Base-by-base conservation (phyloP, 64 coral and sea anemone genomes). In the Montipora cactus region DNA sequence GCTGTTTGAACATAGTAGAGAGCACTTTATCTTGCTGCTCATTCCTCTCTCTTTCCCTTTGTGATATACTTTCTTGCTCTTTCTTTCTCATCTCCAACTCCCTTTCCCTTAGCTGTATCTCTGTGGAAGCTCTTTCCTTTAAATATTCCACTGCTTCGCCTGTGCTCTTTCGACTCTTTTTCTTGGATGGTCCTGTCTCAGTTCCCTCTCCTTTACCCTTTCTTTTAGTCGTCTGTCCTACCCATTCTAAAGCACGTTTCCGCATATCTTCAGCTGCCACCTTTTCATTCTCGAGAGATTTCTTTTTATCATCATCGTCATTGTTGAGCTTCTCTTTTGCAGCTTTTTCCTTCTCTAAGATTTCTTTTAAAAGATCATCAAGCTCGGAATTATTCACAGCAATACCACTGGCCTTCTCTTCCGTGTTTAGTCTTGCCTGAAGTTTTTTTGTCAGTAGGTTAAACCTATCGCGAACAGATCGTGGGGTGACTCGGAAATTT, bases 401-500 rank as follows among this genome's bases (percentile, higher is more conserved):
- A 84, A 89, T 90, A 3, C 86, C 78, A 76, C 48, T 67, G 15
- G 86, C 79, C 81, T 14, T 66, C 46, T 94, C 25, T 49, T 90
- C 67, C 28, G 44, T 49, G 16, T 53, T 23, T 12, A 94, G 53
- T 76, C 84, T 73, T 82, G 44, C 75, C 21, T 58, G 70, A 3
- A 58, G 18, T 47, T 89, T 58, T 83, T 74, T 51, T 25, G 28
- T 90, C 5, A 77, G 52, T 5, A 84, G 62, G 67, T 70, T 81
- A 85, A 64, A 90, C 49, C 80, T 52, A 67, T 94, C 87, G 13
- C 93, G 28, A 77, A 94, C 93, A 46, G 93, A 84, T 14, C 93
- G 1, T 77, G 79, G 70, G 19, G 62, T 94, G 14, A 90, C 87
- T 76, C 80, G 90, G 76, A 90, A 94, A 45, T 84, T 84, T 84